Percentiles rank a stretch among this genome's conserved stretches.
Conservation (phyloP, 30 jellyfish, hydroid and myxozoan species). For the Kudoa iwatai region DNA sequence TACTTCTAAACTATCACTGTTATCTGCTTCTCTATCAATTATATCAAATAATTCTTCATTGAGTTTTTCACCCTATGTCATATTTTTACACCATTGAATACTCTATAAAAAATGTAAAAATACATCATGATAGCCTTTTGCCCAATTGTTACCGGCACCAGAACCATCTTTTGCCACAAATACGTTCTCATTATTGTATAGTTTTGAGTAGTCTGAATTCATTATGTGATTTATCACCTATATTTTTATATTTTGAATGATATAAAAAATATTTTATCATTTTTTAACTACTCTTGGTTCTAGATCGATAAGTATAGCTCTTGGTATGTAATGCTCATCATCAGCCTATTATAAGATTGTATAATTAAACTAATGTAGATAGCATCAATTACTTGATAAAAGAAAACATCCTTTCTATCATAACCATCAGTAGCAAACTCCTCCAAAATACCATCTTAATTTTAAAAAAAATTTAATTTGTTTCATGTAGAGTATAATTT, state of each 20-base stretch:
- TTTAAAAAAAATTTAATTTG: background rate
- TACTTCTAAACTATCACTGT: constrained; percentile 90
- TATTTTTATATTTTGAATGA: too few relatives aligned
- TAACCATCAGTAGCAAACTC: constrained; percentile 87
- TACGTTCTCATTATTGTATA: constrained; percentile 61
- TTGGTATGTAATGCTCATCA: constrained; percentile 89
- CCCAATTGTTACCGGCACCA: constrained; percentile 98
- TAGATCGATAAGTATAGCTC: constrained; percentile 62
- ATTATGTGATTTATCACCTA: constrained; percentile 57
- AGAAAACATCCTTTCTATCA: constrained; percentile 71
- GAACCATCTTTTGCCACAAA: constrained; percentile 89
- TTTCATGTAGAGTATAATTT: too few relatives aligned
- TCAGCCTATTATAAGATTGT: constrained; percentile 20
- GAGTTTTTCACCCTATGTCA: constrained; percentile 55
- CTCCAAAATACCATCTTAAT: constrained; percentile 74
- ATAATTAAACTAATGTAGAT: too few relatives aligned
- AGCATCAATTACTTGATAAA: constrained; percentile 77
- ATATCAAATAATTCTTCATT: constrained; percentile 77
- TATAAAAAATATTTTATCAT: too few relatives aligned
- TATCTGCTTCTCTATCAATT: constrained; percentile 90
- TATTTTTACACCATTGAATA: too few relatives aligned
- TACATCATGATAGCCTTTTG: constrained; percentile 63
- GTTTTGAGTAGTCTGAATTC: constrained; percentile 41
- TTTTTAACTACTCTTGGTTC: constrained; percentile 43
- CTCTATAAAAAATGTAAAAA: too few relatives aligned